These are phyloP conservation scores for Xenentodon cancila DNA, from an alignment of 2,797 vertebrate species.

Conservation along the genomic window DNA sequence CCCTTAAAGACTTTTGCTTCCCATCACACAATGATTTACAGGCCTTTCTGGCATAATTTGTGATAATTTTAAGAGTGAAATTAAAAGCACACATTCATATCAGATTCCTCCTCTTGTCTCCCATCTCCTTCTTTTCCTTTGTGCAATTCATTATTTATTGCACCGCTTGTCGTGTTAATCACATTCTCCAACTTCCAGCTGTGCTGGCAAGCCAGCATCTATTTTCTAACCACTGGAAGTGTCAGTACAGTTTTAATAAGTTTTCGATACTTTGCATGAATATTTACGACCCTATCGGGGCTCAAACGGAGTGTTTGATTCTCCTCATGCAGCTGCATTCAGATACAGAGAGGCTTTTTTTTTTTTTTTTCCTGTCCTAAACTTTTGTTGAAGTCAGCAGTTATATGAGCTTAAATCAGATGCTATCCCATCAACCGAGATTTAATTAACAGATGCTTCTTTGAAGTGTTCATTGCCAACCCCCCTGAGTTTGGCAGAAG, in stretches of 20 bases:
- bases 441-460: constrained; percentile 49
- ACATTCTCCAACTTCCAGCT: constrained; percentile 23
- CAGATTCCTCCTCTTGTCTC: constrained; percentile 20
- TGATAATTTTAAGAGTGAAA: constrained; percentile 22
- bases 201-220: not conserved
- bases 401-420: constrained; percentile 5
- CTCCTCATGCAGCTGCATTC: constrained; percentile 7
- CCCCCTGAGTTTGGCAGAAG: constrained; percentile 18
- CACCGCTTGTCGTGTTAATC: constrained; percentile 42
- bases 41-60: constrained; percentile 19
- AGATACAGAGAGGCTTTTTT: constrained; percentile 23
- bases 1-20: constrained; percentile 14
- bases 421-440: constrained; percentile 27
- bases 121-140: constrained; percentile 12
- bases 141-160: constrained; percentile 39
- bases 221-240: constrained; percentile 22
- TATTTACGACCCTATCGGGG: constrained; percentile 11
- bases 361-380: constrained; percentile 23
- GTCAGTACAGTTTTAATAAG: constrained; percentile 10
- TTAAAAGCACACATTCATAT: constrained; percentile 17
- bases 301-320: constrained; percentile 15
- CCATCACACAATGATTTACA: constrained; percentile 20
- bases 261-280: constrained; percentile 4
- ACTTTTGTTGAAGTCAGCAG: constrained; percentile 10
- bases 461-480: constrained; percentile 6